Evolutionary conservation across 2,888 invertebrate species (phyloP).

Genomic region (Macaria notata): DNA sequence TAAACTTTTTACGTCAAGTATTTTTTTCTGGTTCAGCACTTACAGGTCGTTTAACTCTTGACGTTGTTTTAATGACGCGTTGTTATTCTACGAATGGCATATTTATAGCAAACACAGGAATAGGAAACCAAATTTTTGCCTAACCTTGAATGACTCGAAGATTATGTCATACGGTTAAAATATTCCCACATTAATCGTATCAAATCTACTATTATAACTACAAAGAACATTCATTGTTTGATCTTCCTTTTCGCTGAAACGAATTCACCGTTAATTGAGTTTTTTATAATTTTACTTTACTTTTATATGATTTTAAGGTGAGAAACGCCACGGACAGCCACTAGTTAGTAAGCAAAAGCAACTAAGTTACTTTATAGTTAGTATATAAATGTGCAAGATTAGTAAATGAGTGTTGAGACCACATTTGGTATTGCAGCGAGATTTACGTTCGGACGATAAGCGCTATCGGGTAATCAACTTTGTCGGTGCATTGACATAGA

Average conservation of each 20-base stretch:
- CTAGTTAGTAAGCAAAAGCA: too few relatives aligned
- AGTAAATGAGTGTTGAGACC: neutral
- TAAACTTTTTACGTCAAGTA: too few relatives aligned
- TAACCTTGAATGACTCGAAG: conserved; percentile 15
- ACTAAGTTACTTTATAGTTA: too few relatives aligned
- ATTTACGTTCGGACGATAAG: conserved; percentile 50
- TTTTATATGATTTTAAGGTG: too few relatives aligned
- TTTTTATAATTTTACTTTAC: too few relatives aligned
- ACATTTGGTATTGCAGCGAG: conserved; percentile 47
- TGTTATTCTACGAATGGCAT: neutral
- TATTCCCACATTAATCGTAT: conserved; percentile 12
- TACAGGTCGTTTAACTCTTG: conserved; percentile 18
- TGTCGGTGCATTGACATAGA: conserved; percentile 60
- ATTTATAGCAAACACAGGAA: neutral
- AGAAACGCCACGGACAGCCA: too few relatives aligned
- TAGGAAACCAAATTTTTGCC: neutral
- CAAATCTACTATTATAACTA: neutral
- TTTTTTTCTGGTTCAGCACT: too few relatives aligned
- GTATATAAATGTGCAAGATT: conserved; percentile 37
- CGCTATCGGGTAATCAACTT: conserved; percentile 71
- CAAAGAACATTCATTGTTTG: neutral
- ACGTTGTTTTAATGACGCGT: conserved; percentile 13
- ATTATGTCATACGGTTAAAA: conserved; percentile 17
- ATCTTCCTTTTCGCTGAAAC: too few relatives aligned
- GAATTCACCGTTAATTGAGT: too few relatives aligned